Percentiles rank a stretch among this genome's conserved stretches.
These are phyloP conservation scores for Crematogaster levior DNA, from an alignment of 2,888 invertebrate species.

Conservation along the genomic window DNA sequence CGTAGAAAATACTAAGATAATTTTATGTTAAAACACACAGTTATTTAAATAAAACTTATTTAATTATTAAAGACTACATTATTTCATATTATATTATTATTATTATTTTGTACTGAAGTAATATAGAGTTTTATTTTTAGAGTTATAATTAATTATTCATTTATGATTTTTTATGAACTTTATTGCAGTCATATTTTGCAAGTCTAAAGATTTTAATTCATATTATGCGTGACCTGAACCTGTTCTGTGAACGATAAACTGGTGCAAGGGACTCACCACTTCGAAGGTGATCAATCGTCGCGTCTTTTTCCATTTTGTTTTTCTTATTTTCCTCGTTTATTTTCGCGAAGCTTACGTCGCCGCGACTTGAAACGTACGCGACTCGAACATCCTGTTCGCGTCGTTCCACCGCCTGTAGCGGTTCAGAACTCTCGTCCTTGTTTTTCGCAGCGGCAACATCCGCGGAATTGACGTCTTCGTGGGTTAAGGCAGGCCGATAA, in stretches of 20 bases:
- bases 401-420: conserved; percentile 15
- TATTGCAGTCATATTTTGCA: not conserved
- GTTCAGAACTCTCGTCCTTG: conserved; percentile 1
- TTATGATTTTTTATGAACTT: not conserved
- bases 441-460: conserved; percentile 56
- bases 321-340: not conserved
- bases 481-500: conserved; percentile 81
- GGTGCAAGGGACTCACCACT: not conserved
- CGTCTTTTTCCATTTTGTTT: not conserved
- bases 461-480: conserved; percentile 67
- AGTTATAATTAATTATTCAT: not conserved
- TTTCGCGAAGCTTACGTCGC: conserved; percentile 32
- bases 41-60: not conserved
- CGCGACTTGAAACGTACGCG: conserved; percentile 28
- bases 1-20: not conserved
- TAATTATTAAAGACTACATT: not conserved
- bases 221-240: conserved; percentile 1
- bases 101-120: not conserved
- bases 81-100: not conserved
- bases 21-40: not conserved
- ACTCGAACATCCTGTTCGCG: conserved; percentile 38
- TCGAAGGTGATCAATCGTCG: conserved; percentile 18
- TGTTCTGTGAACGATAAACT: conserved; percentile 15
- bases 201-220: not conserved
- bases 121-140: no score